Evolutionary conservation across 2,888 invertebrate genomes (phyloP).

Genomic region (Perdita meconis): DNA sequence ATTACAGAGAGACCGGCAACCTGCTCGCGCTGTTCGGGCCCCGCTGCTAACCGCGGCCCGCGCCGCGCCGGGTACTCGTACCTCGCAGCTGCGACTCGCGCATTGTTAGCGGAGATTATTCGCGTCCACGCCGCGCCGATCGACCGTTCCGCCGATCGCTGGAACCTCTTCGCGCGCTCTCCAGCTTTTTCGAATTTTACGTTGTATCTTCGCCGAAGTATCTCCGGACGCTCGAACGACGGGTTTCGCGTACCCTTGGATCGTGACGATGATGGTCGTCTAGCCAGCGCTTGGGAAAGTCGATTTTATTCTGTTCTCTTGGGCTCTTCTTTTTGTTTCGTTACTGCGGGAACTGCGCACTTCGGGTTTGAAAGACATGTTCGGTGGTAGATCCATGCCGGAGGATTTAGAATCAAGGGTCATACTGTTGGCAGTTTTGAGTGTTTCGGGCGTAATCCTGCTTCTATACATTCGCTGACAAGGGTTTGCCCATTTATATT

Average conservation of each 20-base stretch:
- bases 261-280: neutral
- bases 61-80: slow-evolving; percentile 23
- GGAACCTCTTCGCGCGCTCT: slow-evolving; percentile 4
- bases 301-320: neutral
- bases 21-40: slow-evolving; percentile 56
- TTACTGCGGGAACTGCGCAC: too few relatives aligned
- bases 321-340: too few relatives aligned
- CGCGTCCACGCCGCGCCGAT: too few relatives aligned
- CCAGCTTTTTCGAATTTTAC: neutral
- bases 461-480: too few relatives aligned
- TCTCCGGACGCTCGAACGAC: neutral
- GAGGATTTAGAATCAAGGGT: too few relatives aligned
- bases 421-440: too few relatives aligned
- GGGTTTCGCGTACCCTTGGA: slow-evolving; percentile 6
- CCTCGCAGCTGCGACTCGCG: slow-evolving; percentile 6
- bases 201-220: slow-evolving; percentile 1
- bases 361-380: too few relatives aligned
- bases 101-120: slow-evolving; percentile 59
- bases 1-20: slow-evolving; percentile 78
- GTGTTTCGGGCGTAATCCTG: too few relatives aligned
- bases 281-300: neutral
- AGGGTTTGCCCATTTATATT: too few relatives aligned
- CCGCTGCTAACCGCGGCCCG: slow-evolving; percentile 63
- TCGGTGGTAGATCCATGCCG: too few relatives aligned
- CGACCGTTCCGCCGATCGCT: slow-evolving; percentile 13